These are phyloP conservation scores for Pseudorectes ferrugineus DNA, from an alignment of 2,113 vertebrate genomes.

Conservation along the genomic window DNA sequence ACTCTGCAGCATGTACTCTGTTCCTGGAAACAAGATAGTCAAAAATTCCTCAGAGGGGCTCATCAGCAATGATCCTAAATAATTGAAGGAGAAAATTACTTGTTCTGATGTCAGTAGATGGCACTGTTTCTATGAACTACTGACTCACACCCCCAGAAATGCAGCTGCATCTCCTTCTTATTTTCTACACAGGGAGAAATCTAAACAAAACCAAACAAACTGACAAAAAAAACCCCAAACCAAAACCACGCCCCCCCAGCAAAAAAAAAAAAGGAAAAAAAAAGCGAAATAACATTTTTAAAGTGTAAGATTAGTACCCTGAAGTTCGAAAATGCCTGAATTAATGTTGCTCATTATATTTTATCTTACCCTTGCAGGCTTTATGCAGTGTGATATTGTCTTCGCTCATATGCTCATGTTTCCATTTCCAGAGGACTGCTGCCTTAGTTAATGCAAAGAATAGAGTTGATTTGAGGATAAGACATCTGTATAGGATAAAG, in stretches of 20 bases:
- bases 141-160: neutral
- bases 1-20: neutral
- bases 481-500: neutral
- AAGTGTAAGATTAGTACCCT: neutral
- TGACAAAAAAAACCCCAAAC: neutral
- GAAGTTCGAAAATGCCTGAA: neutral
- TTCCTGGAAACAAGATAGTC: neutral
- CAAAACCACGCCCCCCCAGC: rapidly evolving
- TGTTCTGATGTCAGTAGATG: conserved; percentile 36
- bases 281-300: neutral
- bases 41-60: neutral
- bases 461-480: neutral
- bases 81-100: neutral
- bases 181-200: neutral
- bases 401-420: neutral
- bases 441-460: neutral
- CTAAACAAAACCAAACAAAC: neutral
- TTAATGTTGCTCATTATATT: neutral
- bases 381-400: neutral
- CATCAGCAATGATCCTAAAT: neutral
- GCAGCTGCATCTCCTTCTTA: neutral
- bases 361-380: neutral
- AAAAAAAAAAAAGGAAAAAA: too few species aligned
- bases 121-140: conserved; percentile 64
- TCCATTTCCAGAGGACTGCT: neutral